Conservation (phyloP, 2,113 vertebrate genomes). For the Syngnathus scovelli region DNA sequence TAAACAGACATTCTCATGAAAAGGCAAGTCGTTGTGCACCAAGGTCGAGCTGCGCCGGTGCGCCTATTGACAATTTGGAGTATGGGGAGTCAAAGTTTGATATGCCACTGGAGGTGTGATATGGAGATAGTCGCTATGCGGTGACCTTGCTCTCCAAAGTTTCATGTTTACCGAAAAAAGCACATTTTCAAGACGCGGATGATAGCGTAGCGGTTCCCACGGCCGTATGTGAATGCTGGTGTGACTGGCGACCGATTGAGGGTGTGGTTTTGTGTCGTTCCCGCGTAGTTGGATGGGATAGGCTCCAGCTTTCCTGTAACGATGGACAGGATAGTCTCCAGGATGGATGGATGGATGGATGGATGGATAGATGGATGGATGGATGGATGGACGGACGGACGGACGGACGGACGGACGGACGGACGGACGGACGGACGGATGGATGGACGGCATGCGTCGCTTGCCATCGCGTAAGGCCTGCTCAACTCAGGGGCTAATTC, state of each 20-base stretch:
- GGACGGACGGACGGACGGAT: background rate
- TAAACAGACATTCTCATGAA: conserved; percentile 41
- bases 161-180: background rate
- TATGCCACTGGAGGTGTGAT: conserved; percentile 42
- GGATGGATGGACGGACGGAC: no score
- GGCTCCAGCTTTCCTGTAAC: background rate
- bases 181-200: background rate
- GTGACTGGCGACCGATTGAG: background rate
- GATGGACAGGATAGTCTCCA: background rate
- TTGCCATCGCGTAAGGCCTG: conserved; percentile 43
- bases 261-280: background rate
- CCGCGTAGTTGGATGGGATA: background rate
- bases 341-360: background rate
- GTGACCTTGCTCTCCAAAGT: conserved; percentile 17
- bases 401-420: background rate
- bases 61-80: conserved; percentile 19
- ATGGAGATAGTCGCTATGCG: conserved; percentile 13
- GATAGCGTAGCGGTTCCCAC: background rate
- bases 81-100: conserved; percentile 43
- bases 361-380: conserved; percentile 34
- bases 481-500: conserved; percentile 93
- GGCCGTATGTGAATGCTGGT: background rate
- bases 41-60: conserved; percentile 48
- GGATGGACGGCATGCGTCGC: conserved; percentile 42
- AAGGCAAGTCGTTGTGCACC: conserved; percentile 35